Percentiles rank a stretch among this genome's conserved stretches.
Conservation (phyloP, 2,113 vertebrate species). For the Nettapus auritus region DNA sequence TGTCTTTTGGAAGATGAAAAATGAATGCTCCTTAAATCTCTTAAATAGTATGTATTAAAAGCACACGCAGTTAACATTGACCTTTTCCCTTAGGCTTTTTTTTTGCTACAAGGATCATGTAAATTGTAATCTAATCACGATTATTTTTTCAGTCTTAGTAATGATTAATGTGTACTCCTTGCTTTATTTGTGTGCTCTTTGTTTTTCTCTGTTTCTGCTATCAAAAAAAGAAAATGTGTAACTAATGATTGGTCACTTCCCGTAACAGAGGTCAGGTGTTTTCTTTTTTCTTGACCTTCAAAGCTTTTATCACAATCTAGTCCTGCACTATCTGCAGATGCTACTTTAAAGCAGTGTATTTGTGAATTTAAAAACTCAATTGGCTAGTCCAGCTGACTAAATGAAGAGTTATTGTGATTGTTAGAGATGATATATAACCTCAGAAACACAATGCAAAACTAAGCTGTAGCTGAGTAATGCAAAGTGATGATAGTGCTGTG, state of each 20-base stretch:
- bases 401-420: constrained; percentile 8
- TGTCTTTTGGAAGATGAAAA: not conserved
- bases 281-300: not conserved
- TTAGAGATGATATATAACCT: constrained; percentile 37
- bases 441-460: constrained; percentile 77
- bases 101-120: constrained; percentile 12
- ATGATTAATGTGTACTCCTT: constrained; percentile 1
- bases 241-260: constrained; percentile 25
- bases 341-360: not conserved
- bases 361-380: not conserved
- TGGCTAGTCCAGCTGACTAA: not conserved
- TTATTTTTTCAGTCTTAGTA: constrained; percentile 33
- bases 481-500: constrained; percentile 52
- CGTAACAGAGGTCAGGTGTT: not conserved
- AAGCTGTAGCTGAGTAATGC: constrained; percentile 71
- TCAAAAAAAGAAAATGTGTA: not conserved
- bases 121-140: constrained; percentile 8
- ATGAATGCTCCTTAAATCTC: not conserved
- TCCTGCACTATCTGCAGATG: not conserved
- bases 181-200: not conserved
- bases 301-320: not conserved
- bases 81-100: not conserved
- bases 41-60: not conserved
- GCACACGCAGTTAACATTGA: not conserved
- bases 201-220: not conserved